Evolutionary conservation across 2,113 vertebrate species (phyloP).

Genomic region (Nothoprocta pentlandii): DNA sequence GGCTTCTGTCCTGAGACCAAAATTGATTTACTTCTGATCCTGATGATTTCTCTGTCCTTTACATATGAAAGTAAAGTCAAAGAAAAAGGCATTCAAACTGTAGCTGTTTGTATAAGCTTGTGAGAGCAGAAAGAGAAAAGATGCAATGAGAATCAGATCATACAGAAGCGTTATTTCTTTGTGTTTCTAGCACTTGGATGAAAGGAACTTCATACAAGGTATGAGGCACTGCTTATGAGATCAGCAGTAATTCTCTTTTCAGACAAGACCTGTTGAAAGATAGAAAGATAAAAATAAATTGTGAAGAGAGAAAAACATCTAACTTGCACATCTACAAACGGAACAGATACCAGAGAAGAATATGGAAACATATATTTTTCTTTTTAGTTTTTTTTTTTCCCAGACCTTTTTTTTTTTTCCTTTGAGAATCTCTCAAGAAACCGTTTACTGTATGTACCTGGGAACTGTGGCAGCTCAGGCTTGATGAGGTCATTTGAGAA

Average conservation of each 20-base stretch:
- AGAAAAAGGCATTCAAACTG: constrained; percentile 36
- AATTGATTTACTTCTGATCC: constrained; percentile 59
- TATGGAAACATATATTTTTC: not conserved
- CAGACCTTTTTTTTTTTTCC: not conserved
- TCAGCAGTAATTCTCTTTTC: constrained; percentile 29
- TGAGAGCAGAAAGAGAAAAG: constrained; percentile 38
- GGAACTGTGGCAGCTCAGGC: not conserved
- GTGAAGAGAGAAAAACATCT: not conserved
- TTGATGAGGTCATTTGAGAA: not conserved
- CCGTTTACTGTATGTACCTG: not conserved
- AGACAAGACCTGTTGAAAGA: not conserved
- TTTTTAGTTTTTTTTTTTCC: not conserved
- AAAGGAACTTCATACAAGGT: constrained; percentile 2
- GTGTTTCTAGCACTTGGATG: not conserved
- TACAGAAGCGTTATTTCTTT: not conserved
- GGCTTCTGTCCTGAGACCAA: constrained; percentile 14
- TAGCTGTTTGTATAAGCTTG: constrained; percentile 45
- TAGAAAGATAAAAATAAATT: not conserved
- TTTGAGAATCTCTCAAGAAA: not conserved
- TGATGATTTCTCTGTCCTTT: constrained; percentile 43
- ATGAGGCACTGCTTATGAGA: not conserved
- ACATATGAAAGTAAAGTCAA: constrained; percentile 50
- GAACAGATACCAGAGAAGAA: not conserved
- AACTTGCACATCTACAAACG: not conserved
- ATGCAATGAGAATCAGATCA: constrained; percentile 20